Conservation (phyloP, 2,113 vertebrate species). For the Nyctereutes procyonoides region DNA sequence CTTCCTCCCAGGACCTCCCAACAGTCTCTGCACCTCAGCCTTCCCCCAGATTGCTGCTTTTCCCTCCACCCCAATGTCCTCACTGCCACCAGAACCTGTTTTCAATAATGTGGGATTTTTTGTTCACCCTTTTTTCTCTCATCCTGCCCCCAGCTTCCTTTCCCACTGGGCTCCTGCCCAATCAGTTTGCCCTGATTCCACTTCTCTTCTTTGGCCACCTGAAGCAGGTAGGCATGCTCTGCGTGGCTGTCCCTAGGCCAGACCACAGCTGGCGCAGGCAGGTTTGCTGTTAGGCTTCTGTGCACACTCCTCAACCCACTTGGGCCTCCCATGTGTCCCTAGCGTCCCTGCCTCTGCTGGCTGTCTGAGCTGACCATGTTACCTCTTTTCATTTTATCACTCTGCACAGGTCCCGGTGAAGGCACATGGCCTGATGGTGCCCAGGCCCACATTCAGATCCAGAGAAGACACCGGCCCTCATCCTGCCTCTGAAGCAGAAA, state of each 20-base stretch:
- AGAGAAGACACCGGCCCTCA: not conserved
- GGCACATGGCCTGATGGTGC: not conserved
- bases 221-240: too few relatives aligned
- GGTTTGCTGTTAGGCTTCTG: accelerated
- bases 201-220: not conserved
- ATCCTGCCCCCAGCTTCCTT: not conserved
- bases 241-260: not conserved
- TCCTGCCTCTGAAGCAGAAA: not conserved
- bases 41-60: not conserved
- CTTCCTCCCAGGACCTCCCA: not conserved
- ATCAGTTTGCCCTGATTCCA: not conserved
- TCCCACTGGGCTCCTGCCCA: too few relatives aligned
- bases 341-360: not conserved
- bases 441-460: not conserved
- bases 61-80: not conserved
- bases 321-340: not conserved
- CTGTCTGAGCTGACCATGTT: not conserved
- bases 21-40: not conserved
- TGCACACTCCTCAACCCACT: too few relatives aligned
- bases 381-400: not conserved
- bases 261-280: accelerated
- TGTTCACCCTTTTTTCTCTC: too few relatives aligned
- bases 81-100: not conserved
- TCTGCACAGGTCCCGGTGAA: not conserved
- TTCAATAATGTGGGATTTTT: too few relatives aligned